Conservation (phyloP, 1,140 invertebrate species). For the Heliconius melpomene region DNA sequence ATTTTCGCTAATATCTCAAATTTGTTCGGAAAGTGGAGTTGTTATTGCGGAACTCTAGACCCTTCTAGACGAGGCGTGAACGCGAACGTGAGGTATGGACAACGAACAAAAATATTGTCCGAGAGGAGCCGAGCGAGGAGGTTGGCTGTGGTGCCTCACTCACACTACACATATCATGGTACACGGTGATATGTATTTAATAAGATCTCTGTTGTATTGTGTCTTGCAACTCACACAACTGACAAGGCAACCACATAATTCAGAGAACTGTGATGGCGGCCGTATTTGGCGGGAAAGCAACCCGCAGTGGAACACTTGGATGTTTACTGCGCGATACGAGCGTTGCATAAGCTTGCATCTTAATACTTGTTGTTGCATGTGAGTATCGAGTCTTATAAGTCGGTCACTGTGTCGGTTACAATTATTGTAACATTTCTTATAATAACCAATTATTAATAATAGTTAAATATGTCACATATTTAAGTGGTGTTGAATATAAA, state of each 20-base stretch:
- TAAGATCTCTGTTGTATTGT: too few relatives aligned
- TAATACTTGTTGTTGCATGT: not conserved
- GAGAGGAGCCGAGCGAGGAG: conserved; percentile 25
- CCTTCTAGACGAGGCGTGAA: too few relatives aligned
- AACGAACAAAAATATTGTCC: too few relatives aligned
- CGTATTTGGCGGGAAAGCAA: conserved; percentile 79
- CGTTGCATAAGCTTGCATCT: conserved; percentile 71
- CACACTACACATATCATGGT: too few relatives aligned
- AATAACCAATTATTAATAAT: not conserved
- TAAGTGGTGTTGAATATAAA: not conserved
- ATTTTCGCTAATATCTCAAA: too few relatives aligned
- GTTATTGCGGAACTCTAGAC: too few relatives aligned
- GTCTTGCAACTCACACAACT: not conserved
- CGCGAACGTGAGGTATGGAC: too few relatives aligned
- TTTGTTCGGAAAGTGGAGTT: too few relatives aligned
- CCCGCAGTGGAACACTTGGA: conserved; percentile 70
- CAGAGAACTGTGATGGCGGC: conserved; percentile 74
- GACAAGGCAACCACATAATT: conserved; percentile 68
- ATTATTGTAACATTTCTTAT: too few relatives aligned
- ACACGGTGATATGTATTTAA: too few relatives aligned
- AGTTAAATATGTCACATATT: not conserved
- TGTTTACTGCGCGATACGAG: conserved; percentile 69
- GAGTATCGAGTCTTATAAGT: not conserved
- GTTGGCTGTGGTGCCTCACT: conserved; percentile 17
- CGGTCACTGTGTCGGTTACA: too few relatives aligned